Base-by-base conservation (phyloP, 1,140 invertebrate genomes). In the Brachionus asplanchnoidis region DNA sequence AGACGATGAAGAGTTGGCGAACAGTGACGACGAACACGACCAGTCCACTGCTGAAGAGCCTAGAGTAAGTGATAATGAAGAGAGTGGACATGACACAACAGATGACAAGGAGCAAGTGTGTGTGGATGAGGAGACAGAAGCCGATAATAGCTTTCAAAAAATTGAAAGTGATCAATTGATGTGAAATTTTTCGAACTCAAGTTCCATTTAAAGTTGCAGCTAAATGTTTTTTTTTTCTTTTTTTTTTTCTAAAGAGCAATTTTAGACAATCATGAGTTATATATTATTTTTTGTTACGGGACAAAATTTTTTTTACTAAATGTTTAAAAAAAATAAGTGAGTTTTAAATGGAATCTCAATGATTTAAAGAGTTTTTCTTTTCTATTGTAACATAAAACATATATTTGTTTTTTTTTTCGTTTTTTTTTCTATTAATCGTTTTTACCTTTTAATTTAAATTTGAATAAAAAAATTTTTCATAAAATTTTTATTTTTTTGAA, bases 341-440 rank as follows among this genome's bases (percentile, higher is more conserved):
- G 32, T 73, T 42, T 73, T 73, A 73, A 73, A 73, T 73, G 68
- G 68, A 73, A 73, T 73, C 68, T 73, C 68, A 73, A 42, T 23
- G 5, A 60, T 60, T 60, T 11, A 23, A 20, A 73, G 36, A n/a
- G 1, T 36, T 73, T 68, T 68, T 68, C 28, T 70, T 36, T 36
- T 73, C 14, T 4, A 73, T 40, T 73, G 68, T 73, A 73, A 73
- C 68, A 73, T 73, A 73, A 73, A 73, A n/a, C 28, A 36, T 40
- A 73, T 40, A 40, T 40, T 20, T 73, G n/a, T 73, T 40, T 73
- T 73, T 73, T 68, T 26, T 68, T 23, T 68, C 6, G 26, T 32
- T 5, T 28, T 32, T 32, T 26, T 68, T 68, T 68, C 32, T 68
- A 3, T 1, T 68, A 12, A 68, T 68, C 65, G 65, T 68, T 68